Evolutionary conservation across 2,797 vertebrate genomes (phyloP).

Genomic region (Gymnothorax reevesii): DNA sequence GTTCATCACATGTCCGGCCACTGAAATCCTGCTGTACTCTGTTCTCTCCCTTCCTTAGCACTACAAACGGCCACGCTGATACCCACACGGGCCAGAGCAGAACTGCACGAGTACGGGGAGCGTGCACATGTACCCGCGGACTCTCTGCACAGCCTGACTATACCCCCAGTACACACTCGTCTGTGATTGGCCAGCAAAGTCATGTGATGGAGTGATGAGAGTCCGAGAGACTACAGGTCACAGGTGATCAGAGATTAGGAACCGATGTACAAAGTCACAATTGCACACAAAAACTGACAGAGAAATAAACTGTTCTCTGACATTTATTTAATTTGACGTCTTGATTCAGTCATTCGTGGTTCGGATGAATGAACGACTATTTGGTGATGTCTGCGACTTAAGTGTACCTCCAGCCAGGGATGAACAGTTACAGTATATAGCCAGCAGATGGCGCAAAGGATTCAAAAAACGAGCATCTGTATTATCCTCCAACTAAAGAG

Average conservation of each 20-base stretch:
- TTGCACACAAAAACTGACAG: background rate
- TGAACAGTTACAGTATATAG: background rate
- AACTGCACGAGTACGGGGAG: slow-evolving; percentile 58
- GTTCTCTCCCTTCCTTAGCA: slow-evolving; percentile 43
- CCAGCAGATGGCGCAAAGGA: slow-evolving; percentile 59
- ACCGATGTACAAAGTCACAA: slow-evolving; percentile 1
- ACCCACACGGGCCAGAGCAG: slow-evolving; percentile 58
- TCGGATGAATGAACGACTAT: background rate
- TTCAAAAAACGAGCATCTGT: slow-evolving; percentile 2
- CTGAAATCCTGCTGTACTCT: background rate
- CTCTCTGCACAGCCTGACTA: slow-evolving; percentile 50
- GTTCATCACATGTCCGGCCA: background rate
- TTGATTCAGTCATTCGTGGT: background rate
- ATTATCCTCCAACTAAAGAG: background rate
- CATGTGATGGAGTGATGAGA: slow-evolving; percentile 15
- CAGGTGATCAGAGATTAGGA: background rate
- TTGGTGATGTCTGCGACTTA: background rate
- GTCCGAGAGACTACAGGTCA: background rate
- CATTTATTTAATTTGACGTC: background rate
- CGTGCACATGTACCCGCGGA: slow-evolving; percentile 43
- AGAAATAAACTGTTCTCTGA: background rate
- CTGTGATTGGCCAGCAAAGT: slow-evolving; percentile 41
- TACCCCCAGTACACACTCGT: slow-evolving; percentile 48
- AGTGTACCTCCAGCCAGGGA: background rate
- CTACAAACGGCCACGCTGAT: slow-evolving; percentile 46